Percentiles rank a stretch among this genome's conserved stretches.
phyloP scores from a whole-genome alignment of 2,113 vertebrate species.

The Urocynchramus pylzowi region DNA sequence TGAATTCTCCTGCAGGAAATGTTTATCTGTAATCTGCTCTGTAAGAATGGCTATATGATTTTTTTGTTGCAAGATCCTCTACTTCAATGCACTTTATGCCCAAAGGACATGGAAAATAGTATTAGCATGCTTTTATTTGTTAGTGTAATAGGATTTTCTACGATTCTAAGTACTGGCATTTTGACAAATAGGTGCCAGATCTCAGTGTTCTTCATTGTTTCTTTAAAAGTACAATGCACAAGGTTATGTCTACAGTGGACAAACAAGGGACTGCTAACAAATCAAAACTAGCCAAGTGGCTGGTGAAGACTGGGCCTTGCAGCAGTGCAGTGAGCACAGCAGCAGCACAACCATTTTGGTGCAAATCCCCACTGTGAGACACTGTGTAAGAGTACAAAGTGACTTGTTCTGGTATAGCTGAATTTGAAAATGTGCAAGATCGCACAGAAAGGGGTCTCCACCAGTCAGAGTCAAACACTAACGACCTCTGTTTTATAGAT shows the following conservation, averaged over 20 bases:
- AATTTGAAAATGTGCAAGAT: not conserved
- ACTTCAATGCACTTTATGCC: not conserved
- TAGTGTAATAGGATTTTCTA: not conserved
- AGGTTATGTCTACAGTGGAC: not conserved
- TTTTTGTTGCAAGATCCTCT: not conserved
- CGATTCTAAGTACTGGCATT: not conserved
- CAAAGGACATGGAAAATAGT: not conserved
- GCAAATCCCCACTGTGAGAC: not conserved
- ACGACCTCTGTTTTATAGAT: not conserved
- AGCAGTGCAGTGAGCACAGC: not conserved
- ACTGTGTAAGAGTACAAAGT: not conserved
- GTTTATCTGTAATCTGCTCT: not conserved
- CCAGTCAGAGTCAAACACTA: not conserved
- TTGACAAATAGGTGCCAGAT: not conserved
- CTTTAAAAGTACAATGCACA: not conserved
- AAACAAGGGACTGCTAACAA: not conserved
- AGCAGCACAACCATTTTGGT: not conserved
- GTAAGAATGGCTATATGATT: not conserved
- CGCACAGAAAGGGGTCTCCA: not conserved
- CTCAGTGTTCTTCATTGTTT: constrained; percentile 8
- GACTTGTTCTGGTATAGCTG: not conserved
- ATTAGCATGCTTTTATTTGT: not conserved
- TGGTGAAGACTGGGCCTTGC: not conserved
- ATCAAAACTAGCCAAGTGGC: not conserved
- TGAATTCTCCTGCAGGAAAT: not conserved